phyloP scores from a whole-genome alignment of 2,113 vertebrate genomes.

The Siphamia tubifer region DNA sequence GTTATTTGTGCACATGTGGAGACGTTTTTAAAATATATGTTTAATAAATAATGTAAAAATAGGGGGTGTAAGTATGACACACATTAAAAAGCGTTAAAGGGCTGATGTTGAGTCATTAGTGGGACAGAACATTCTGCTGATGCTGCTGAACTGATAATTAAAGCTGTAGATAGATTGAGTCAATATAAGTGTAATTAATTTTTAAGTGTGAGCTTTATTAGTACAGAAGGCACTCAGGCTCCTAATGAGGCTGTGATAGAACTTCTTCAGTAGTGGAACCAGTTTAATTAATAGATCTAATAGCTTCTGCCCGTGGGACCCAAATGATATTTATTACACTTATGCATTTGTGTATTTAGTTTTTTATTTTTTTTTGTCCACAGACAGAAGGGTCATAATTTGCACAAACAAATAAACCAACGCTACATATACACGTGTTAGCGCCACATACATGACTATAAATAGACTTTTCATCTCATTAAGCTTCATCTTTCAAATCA shows the following conservation, averaged over 20 bases:
- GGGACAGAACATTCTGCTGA: conserved; percentile 51
- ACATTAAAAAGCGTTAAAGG: too few relatives aligned
- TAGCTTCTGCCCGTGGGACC: conserved; percentile 47
- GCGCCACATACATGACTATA: conserved; percentile 14
- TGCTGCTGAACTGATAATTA: conserved; percentile 73
- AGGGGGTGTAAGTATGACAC: too few relatives aligned
- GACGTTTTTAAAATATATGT: too few relatives aligned
- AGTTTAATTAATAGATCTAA: conserved; percentile 63
- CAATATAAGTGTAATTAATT: conserved; percentile 79
- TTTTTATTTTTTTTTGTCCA: neutral
- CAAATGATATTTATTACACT: conserved; percentile 48
- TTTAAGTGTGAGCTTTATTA: conserved; percentile 75
- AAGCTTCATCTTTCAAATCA: conserved; percentile 55
- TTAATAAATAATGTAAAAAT: too few relatives aligned
- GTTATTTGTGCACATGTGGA: too few relatives aligned
- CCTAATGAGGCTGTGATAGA: conserved; percentile 71
- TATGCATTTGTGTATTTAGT: conserved; percentile 44
- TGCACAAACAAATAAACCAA: conserved; percentile 26
- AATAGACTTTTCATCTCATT: conserved; percentile 51
- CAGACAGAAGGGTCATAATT: conserved; percentile 22
- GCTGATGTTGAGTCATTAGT: conserved; percentile 54
- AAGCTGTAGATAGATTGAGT: conserved; percentile 69
- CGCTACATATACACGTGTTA: neutral
- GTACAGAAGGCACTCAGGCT: conserved; percentile 74
- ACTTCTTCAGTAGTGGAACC: conserved; percentile 55